These are phyloP conservation scores for Cercopithecus mona DNA, from an alignment of 2,113 vertebrate genomes.

Conservation along the genomic window DNA sequence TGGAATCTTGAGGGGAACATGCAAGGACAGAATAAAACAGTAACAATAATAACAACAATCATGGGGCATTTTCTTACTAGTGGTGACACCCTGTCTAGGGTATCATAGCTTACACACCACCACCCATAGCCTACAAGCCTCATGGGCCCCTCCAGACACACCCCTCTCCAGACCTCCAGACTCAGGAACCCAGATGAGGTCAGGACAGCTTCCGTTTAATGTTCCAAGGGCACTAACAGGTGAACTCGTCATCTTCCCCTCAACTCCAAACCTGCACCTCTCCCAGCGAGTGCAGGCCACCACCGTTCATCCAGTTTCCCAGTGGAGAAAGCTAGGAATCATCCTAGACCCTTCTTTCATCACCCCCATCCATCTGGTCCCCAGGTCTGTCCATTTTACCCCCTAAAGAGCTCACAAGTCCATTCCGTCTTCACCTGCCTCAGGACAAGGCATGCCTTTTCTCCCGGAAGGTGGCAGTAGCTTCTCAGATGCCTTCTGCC, in stretches of 20 bases:
- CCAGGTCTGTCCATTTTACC: background rate
- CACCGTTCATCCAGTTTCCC: background rate
- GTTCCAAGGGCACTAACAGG: background rate
- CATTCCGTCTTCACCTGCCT: background rate
- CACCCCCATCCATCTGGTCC: background rate
- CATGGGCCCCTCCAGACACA: background rate
- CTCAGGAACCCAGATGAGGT: background rate
- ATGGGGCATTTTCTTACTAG: background rate
- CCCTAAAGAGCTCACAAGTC: background rate
- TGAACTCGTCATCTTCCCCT: background rate
- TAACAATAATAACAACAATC: background rate
- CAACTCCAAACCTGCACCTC: background rate
- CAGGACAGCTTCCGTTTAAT: background rate
- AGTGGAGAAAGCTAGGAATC: background rate
- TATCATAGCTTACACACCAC: background rate
- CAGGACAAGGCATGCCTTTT: background rate
- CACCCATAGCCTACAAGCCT: background rate
- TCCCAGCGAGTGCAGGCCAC: too few species aligned
- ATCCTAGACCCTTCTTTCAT: background rate
- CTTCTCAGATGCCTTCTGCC: background rate
- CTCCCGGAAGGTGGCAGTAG: background rate
- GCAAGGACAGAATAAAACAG: background rate
- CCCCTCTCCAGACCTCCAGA: background rate
- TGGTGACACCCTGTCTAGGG: too few species aligned
- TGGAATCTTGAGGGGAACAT: background rate